Evolutionary conservation across 2,888 invertebrate species (phyloP).

Genomic region (Petrophora chlorosata): DNA sequence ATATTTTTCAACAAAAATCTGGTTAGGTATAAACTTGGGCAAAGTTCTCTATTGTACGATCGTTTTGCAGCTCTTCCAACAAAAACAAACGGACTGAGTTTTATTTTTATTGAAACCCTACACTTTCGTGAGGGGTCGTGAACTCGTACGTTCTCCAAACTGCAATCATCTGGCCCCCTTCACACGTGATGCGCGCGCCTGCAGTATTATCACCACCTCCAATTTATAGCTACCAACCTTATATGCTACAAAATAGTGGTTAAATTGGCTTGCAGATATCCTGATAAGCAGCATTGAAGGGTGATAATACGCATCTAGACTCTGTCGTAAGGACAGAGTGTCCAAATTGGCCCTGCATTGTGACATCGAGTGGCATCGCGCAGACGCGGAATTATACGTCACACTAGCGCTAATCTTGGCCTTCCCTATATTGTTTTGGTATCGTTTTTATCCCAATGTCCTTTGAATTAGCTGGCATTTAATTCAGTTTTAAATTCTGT

Average conservation of each 20-base stretch:
- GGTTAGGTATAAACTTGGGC: neutral
- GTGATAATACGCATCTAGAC: conserved; percentile 58
- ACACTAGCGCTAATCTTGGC: conserved; percentile 74
- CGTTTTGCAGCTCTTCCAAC: neutral
- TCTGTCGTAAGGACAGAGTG: conserved; percentile 62
- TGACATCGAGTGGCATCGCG: conserved; percentile 61
- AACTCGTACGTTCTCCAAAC: conserved; percentile 61
- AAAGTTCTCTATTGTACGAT: neutral
- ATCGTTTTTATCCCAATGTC: conserved; percentile 36
- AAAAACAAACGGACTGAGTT: conserved; percentile 21
- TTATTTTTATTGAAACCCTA: conserved; percentile 36
- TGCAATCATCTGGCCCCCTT: conserved; percentile 74
- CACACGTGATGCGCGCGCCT: conserved; percentile 68
- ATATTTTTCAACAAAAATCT: too few relatives aligned
- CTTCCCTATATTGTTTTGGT: conserved; percentile 57
- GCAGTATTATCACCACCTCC: conserved; percentile 49
- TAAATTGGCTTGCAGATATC: conserved; percentile 32
- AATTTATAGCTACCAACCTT: conserved; percentile 15
- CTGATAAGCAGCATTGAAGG: conserved; percentile 56
- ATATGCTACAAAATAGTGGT: conserved; percentile 31
- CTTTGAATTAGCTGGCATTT: conserved; percentile 16
- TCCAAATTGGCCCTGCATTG: conserved; percentile 60
- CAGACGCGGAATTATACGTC: conserved; percentile 78
- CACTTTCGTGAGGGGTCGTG: conserved; percentile 51
- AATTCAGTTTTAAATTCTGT: too few relatives aligned